Evolutionary conservation across 2,797 vertebrate genomes (phyloP), one percentile per base, ranked within the genome.

Genomic region (Sebastes miniatus): DNA sequence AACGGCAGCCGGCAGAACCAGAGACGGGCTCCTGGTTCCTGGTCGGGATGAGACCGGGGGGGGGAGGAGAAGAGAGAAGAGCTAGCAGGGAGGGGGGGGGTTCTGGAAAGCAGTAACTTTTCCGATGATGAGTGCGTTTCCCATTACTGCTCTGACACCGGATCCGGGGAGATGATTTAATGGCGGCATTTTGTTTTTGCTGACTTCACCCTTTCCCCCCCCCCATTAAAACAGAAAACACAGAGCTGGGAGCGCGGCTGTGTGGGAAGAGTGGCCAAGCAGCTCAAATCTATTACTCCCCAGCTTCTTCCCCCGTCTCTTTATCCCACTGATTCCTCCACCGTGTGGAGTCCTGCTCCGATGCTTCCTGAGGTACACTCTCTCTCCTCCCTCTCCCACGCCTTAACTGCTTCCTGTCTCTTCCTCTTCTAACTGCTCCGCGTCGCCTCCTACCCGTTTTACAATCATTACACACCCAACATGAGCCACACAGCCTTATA

Each of bases 121-220:
- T 97, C 91, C 84, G 66, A 94, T 95, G 95, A 96, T 96, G 95
- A 95, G 95, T 95, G 93, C 94, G 76, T 95, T 97, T 97, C 95
- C 97, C 94, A 96, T 97, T 98, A 97, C 91, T 84, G 94, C 94
- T 95, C 95, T 97, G 97, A 97, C 96, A 97, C 91, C 83, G 90
- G 96, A 96, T 96, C 90, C 90, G 92, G 87, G 83, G 92, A 95
- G 95, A 97, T 98, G 97, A 99, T 98, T 98, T 98, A 98, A 97
- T 94, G 96, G 93, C 95, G 96, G 96, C 97, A 98, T 98, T 98
- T 98, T 96, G 97, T 96, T 98, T 97, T 97, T 97, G 97, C 97
- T 98, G 97, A 97, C 96, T 96, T 96, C 91, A 86, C 84, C 84
- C 77, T 88, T 93, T 93, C 95, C 93, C 83, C 70, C 70, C 81